Evolutionary conservation across 2,797 vertebrate species (phyloP).

Genomic region (Halcyon leucocephala): DNA sequence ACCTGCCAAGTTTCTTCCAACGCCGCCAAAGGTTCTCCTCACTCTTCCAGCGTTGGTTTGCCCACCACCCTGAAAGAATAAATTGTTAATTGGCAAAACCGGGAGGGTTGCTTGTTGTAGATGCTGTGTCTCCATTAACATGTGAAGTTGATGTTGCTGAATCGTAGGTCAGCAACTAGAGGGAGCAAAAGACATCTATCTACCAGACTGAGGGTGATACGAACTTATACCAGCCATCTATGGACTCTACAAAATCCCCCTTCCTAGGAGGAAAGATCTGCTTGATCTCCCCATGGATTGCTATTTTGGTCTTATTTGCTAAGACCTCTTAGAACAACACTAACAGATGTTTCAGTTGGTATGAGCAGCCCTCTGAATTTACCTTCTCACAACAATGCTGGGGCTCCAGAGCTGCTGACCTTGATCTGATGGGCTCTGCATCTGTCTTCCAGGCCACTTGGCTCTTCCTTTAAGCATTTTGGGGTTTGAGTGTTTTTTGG

Average conservation of each 20-base stretch:
- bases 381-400: neutral
- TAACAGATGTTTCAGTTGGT: neutral
- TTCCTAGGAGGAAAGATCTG: neutral
- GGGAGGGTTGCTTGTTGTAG: neutral
- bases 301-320: neutral
- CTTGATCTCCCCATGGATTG: neutral
- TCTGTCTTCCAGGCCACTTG: neutral
- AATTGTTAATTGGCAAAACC: neutral
- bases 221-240: neutral
- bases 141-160: neutral
- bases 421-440: neutral
- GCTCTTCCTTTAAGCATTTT: neutral
- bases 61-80: constrained; percentile 80
- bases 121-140: fast-evolving
- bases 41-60: constrained; percentile 89
- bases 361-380: neutral
- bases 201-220: neutral
- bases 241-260: neutral
- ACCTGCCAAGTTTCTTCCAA: constrained; percentile 93
- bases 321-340: neutral
- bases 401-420: neutral
- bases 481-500: neutral
- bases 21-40: constrained; percentile 88
- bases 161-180: neutral
- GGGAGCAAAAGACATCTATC: neutral